Conservation (phyloP, 2,797 vertebrate species). For the Odontamblyopus rebecca region DNA sequence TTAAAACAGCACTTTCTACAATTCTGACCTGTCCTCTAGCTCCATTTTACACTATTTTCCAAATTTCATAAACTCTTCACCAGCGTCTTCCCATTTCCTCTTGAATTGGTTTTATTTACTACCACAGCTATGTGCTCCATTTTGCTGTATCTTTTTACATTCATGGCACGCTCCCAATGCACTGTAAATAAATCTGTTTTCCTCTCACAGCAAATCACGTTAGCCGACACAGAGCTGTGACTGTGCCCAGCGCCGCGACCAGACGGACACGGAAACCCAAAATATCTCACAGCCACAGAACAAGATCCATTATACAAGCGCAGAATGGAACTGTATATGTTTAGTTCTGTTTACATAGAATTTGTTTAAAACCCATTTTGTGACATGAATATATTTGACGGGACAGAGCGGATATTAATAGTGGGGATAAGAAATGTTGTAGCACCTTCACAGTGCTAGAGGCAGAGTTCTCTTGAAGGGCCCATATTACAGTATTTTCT, state of each 20-base stretch:
- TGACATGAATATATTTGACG: neutral
- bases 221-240: conserved; percentile 12
- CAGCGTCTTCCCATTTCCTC: neutral
- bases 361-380: neutral
- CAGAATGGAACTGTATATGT: neutral
- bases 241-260: conserved; percentile 1
- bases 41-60: too few species aligned
- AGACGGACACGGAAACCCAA: neutral
- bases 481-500: too few species aligned
- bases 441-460: too few species aligned
- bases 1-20: neutral
- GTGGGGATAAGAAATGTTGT: neutral
- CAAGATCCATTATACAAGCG: neutral
- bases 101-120: conserved; percentile 2
- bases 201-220: conserved; percentile 12
- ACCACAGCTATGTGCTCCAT: neutral
- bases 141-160: conserved; percentile 9
- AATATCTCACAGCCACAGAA: neutral
- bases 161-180: neutral
- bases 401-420: neutral
- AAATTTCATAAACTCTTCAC: neutral
- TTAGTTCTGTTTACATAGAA: neutral
- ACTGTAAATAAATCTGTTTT: conserved; percentile 24
- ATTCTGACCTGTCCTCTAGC: neutral
- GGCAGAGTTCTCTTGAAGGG: too few species aligned